Base-by-base conservation (phyloP, 2,888 invertebrate species). In the Ligdia adustata region DNA sequence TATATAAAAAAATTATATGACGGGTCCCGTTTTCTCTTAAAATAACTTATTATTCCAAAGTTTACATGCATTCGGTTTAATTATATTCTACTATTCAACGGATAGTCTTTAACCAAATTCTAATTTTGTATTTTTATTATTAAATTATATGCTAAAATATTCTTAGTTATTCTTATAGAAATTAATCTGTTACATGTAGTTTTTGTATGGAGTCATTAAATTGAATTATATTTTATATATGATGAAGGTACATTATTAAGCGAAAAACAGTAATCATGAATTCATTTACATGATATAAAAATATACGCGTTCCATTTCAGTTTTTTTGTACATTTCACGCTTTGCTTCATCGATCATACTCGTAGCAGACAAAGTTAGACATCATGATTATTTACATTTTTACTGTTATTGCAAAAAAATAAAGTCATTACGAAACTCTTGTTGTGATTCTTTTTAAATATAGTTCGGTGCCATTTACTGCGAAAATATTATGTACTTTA, bases 401-500 rank as follows among this genome's bases (percentile, higher is more conserved):
- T 18, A 34, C 20, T 32, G 34, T 51, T 38, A 42, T 29, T 50
- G 51, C 33, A 33, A 37, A n/a, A n/a, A n/a, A n/a, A n/a, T n/a
- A 41, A 42, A 37, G 38, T 49, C 35, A 47, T 52, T 31, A 49
- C 45, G 42, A 45, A 53, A 52, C 47, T 74, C 59, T 74, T 71
- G 77, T 81, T 82, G 82, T 86, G 82, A 84, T 84, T 72, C 67
- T 72, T 68, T 76, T 16, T 69, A 72, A 71, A 69, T 74, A 71
- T 82, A 82, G 82, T 72, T 75, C 82, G 87, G 88, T 87, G 88
- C 89, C 88, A 88, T 89, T 74, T 80, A 76, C 75, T 73, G 77
- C 79, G 75, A 72, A 57, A 69, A 67, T 71, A 69, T 78, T 71
- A 69, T 78, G 69, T 80, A 75, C 66, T 73, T 72, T 69, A 62